Base-by-base conservation (phyloP, 2,888 invertebrate species). In the Macaria liturata region DNA sequence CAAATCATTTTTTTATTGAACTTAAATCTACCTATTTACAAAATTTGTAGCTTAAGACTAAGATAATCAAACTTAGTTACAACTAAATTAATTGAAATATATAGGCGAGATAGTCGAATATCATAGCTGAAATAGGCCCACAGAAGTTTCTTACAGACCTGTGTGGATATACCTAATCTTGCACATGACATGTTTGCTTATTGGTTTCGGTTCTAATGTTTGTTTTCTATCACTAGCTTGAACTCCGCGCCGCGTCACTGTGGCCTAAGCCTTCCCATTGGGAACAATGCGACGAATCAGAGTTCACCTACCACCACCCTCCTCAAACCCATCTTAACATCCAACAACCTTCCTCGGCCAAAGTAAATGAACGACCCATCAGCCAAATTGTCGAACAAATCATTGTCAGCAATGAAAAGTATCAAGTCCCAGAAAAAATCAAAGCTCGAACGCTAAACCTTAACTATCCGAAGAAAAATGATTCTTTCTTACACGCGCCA, bases 171-270 rank as follows among this genome's bases (percentile, higher is more conserved):
- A 31, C 4, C 4, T 40, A 47, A 8, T 46, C 31, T 9, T 47
- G 49, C 51, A 59, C 50, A 43, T 20, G 53, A 32, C 50, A 39
- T 20, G 47, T 20, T 49, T 45, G 58, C 65, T 55, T 65, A 42
- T 50, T 58, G 64, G 60, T 64, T 60, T 45, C 66, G 62, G 63
- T 64, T 67, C 67, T 72, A 77, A 70, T 77, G 61, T 65, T 70
- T 65, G 67, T 78, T 78, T 73, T 76, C 81, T 78, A 80, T 78
- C 70, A 83, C 71, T 85, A 91, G 90, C 88, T 91, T 85, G 91
- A 90, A 85, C 82, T 81, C 40, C 87, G 83, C 65, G 83, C 80
- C 66, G 72, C 80, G 64, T 74, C 81, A 67, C 76, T 89, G 61
- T 88, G 87, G 86, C 81, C 84, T 71, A 73, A 68, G 64, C 73